A percentile compares a stretch with the other conserved stretches of the same genome.
phyloP scores from a whole-genome alignment of 2,797 vertebrate genomes.

The Acridotheres tristis region DNA sequence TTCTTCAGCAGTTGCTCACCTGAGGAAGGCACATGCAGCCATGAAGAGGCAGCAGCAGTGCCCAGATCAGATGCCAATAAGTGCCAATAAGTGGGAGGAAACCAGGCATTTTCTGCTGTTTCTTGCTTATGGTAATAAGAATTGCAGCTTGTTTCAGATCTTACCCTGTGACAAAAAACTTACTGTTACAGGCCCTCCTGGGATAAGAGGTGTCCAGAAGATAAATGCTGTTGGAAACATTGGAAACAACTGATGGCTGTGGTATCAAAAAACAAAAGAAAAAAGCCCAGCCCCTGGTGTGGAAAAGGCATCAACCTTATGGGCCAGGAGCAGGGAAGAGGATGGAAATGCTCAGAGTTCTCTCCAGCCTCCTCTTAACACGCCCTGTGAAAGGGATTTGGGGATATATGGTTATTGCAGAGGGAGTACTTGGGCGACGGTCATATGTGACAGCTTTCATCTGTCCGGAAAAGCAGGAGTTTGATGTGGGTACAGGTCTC shows the following conservation, averaged over 20 bases:
- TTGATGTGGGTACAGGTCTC: background rate
- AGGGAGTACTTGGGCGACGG: background rate
- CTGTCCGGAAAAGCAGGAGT: background rate
- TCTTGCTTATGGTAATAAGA: background rate
- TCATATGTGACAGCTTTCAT: background rate
- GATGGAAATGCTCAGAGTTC: background rate
- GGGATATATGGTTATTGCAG: background rate
- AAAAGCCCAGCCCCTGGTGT: background rate
- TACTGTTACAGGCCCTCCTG: background rate
- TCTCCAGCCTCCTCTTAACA: background rate
- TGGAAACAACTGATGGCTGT: background rate
- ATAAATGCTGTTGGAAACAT: background rate
- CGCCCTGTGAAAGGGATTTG: fast-evolving
- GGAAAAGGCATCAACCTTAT: background rate
- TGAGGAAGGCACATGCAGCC: background rate
- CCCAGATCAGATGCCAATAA: background rate
- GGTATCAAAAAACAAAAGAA: background rate
- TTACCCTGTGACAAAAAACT: background rate
- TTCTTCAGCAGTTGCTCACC: background rate
- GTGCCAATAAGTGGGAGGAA: background rate
- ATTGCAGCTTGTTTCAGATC: background rate
- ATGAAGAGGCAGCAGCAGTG: background rate
- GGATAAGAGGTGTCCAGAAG: background rate
- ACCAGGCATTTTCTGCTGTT: background rate
- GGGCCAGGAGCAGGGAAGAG: fast-evolving